Percentiles rank a stretch among this genome's conserved stretches.
These are phyloP conservation scores for Rhabdornis inornatus DNA, from an alignment of 2,113 vertebrate species.

Conservation along the genomic window DNA sequence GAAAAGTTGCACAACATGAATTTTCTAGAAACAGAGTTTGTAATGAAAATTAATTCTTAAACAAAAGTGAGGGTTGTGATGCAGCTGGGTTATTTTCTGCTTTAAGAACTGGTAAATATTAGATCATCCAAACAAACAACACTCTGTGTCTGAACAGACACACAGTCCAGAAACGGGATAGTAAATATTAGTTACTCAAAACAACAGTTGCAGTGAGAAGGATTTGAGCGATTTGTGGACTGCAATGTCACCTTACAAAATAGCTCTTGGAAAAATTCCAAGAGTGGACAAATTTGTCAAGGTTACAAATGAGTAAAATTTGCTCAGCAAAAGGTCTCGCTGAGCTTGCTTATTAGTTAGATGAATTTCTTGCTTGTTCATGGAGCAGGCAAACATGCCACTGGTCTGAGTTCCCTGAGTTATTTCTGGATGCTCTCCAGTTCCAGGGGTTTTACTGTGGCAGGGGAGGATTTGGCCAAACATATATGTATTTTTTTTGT, in stretches of 20 bases:
- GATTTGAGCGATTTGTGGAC: neutral
- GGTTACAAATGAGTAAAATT: conserved; percentile 1
- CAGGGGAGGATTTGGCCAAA: neutral
- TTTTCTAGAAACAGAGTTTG: neutral
- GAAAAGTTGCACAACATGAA: neutral
- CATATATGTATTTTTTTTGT: neutral
- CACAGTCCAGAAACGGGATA: neutral
- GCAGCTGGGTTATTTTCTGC: neutral
- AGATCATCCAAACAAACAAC: neutral
- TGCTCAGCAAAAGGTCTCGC: neutral
- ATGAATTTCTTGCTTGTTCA: conserved; percentile 47
- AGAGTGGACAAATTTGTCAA: neutral
- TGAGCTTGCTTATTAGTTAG: neutral
- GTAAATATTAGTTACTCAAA: neutral
- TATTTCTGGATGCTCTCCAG: conserved; percentile 38
- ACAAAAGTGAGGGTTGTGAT: neutral
- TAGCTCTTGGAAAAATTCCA: neutral
- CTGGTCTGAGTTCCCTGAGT: neutral
- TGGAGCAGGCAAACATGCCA: neutral
- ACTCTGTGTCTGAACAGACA: neutral
- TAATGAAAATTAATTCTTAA: neutral
- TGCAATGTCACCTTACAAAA: neutral
- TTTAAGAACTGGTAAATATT: neutral
- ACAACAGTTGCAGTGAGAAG: neutral
- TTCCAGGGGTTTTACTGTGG: conserved; percentile 4